These are phyloP conservation scores for Micrasema longulum DNA, from an alignment of 1,140 invertebrate genomes.

Conservation along the genomic window DNA sequence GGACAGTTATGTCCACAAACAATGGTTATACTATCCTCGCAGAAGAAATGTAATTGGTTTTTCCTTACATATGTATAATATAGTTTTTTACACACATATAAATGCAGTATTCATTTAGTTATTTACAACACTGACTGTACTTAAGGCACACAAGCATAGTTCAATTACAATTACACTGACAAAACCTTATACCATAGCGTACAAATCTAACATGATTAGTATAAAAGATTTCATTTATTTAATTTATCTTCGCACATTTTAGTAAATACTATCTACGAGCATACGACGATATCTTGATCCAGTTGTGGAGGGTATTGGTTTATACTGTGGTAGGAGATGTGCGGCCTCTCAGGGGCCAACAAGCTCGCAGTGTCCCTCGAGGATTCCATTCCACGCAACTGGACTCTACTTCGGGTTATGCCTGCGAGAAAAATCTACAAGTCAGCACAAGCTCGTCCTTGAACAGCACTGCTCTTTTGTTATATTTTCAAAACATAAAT, in stretches of 20 bases:
- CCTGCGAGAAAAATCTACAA: constrained; percentile 45
- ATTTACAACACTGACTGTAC: constrained; percentile 17
- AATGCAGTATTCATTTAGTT: neutral
- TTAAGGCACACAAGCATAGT: constrained; percentile 16
- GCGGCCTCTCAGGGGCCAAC: constrained; percentile 44
- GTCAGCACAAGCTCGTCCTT: neutral
- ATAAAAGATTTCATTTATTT: too few relatives aligned
- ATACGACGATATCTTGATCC: constrained; percentile 1
- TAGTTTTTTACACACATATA: too few relatives aligned
- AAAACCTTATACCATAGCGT: neutral
- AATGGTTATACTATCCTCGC: too few relatives aligned
- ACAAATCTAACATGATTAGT: too few relatives aligned
- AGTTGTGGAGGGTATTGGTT: constrained; percentile 44
- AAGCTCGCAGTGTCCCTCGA: constrained; percentile 45
- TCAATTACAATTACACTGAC: constrained; percentile 8
- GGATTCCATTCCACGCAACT: constrained; percentile 23
- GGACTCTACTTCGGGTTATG: constrained; percentile 54
- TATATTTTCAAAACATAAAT: too few relatives aligned
- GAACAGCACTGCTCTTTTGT: too few relatives aligned
- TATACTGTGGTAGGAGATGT: constrained; percentile 54
- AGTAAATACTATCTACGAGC: neutral
- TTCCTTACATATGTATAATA: neutral
- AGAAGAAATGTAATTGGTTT: too few relatives aligned
- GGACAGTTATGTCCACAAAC: too few relatives aligned
- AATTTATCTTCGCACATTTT: neutral